A percentile compares a stretch with the other conserved stretches of the same genome.
phyloP scores from a whole-genome alignment of 2,888 invertebrate genomes.

The Hymenopus coronatus region DNA sequence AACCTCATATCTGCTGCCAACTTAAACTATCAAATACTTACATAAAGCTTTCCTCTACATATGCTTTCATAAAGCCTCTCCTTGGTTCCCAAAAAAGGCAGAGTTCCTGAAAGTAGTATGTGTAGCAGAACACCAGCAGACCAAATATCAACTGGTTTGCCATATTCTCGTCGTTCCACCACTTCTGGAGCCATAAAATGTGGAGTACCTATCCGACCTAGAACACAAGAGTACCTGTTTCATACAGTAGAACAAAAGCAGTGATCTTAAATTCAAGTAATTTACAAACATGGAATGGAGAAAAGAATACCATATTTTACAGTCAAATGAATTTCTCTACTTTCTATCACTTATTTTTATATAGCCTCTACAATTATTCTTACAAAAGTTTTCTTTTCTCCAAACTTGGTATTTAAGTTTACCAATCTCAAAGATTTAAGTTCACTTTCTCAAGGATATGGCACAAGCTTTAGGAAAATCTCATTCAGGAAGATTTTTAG shows the following conservation, averaged over 20 bases:
- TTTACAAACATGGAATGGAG: too few relatives aligned
- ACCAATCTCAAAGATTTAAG: too few relatives aligned
- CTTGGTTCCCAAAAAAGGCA: constrained; percentile 94
- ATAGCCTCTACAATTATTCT: too few relatives aligned
- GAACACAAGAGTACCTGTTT: constrained; percentile 29
- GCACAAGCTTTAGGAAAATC: too few relatives aligned
- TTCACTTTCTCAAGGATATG: too few relatives aligned
- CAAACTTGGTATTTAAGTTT: too few relatives aligned
- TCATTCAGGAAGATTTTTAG: too few relatives aligned
- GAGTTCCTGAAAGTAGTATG: constrained; percentile 86
- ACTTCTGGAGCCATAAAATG: constrained; percentile 99
- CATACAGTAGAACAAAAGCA: neutral
- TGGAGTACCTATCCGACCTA: constrained; percentile 92
- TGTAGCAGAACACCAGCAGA: constrained; percentile 93
- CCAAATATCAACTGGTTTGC: constrained; percentile 97
- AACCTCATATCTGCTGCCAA: too few relatives aligned
- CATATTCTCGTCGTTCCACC: constrained; percentile 83
- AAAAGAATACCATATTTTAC: too few relatives aligned
- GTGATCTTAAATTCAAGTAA: neutral
- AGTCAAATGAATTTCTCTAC: too few relatives aligned
- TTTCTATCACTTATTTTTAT: too few relatives aligned
- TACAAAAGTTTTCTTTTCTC: too few relatives aligned
- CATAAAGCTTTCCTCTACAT: constrained; percentile 77
- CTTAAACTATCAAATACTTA: constrained; percentile 45
- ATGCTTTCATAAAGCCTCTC: constrained; percentile 91